A percentile compares a stretch with the other conserved stretches of the same genome.
These are phyloP conservation scores for Nothoprocta perdicaria DNA, from an alignment of 2,113 vertebrate species.

Conservation along the genomic window DNA sequence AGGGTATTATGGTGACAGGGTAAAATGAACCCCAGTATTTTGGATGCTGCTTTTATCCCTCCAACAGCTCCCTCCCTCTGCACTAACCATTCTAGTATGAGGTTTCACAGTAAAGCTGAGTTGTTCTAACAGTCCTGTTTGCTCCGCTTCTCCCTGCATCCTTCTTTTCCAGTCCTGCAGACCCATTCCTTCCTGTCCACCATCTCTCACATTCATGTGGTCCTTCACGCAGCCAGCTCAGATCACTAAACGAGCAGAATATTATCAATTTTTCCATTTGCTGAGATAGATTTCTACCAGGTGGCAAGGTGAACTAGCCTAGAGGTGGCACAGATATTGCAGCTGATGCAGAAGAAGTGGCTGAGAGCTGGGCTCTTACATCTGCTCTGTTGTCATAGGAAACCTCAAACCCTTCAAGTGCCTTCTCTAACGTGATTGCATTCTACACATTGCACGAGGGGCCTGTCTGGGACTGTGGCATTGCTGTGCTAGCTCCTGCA, in stretches of 20 bases:
- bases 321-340: neutral
- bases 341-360: neutral
- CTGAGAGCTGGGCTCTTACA: neutral
- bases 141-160: neutral
- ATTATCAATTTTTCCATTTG: neutral
- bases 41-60: conserved; percentile 40
- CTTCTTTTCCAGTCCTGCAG: neutral
- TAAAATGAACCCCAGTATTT: conserved; percentile 43
- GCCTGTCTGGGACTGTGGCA: neutral
- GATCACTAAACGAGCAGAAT: neutral
- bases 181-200: neutral
- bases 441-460: neutral
- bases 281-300: neutral
- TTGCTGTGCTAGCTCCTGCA: neutral
- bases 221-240: accelerated
- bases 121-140: neutral
- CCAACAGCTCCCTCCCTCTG: neutral
- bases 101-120: neutral
- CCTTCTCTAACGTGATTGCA: neutral
- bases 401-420: neutral
- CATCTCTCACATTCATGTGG: neutral
- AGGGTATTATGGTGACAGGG: conserved; percentile 39
- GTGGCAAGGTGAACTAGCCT: neutral
- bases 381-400: neutral
- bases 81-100: neutral